Conservation (phyloP, 2,113 vertebrate genomes). For the Crotalus helleri region DNA sequence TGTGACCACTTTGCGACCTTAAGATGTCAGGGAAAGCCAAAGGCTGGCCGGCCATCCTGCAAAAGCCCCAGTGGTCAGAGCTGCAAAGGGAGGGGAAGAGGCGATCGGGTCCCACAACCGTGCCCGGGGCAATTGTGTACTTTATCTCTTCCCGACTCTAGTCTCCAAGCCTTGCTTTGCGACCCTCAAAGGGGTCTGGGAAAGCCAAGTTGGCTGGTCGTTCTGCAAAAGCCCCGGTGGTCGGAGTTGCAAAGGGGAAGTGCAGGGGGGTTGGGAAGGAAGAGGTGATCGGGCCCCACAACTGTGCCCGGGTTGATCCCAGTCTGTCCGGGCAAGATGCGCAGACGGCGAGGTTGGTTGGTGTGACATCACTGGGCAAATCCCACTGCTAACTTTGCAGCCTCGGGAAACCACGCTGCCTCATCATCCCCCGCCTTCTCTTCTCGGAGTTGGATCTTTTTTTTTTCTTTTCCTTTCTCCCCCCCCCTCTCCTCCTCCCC, state of each 20-base stretch:
- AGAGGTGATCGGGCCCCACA: background rate
- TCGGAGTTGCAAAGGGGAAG: background rate
- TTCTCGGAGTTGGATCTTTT: background rate
- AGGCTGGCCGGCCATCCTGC: no score
- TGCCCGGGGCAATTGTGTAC: background rate
- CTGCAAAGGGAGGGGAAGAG: no score
- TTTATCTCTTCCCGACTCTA: background rate
- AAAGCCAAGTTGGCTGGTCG: background rate
- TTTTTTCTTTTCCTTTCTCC: background rate
- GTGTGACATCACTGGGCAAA: conserved; percentile 32
- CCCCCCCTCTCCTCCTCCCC: background rate
- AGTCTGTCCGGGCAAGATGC: background rate
- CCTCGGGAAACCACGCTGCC: background rate
- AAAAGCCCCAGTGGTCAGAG: no score
- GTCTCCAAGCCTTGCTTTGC: background rate
- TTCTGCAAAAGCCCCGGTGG: fast-evolving
- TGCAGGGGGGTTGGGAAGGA: no score
- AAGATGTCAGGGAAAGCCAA: no score
- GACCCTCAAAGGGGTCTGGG: background rate
- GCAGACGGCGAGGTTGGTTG: background rate
- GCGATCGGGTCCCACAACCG: no score
- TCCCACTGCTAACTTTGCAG: background rate
- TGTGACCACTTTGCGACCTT: background rate
- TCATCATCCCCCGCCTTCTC: background rate
- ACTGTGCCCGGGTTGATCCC: background rate